Conservation (phyloP, 2,888 invertebrate genomes). For the Escarpia spicata region DNA sequence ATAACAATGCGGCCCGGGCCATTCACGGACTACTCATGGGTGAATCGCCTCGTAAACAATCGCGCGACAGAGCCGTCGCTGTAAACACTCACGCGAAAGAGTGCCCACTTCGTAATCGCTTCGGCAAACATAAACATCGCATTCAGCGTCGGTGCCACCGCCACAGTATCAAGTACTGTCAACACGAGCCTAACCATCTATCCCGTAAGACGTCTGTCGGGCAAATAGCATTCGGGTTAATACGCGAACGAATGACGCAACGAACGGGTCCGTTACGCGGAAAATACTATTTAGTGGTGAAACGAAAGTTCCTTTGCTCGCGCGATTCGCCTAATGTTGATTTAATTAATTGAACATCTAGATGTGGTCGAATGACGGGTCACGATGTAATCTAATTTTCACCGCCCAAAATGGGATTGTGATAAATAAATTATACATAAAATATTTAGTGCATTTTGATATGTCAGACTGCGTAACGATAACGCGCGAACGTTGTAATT, state of each 20-base stretch:
- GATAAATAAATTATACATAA: neutral
- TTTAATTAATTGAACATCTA: neutral
- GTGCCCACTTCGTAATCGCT: neutral
- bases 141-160: neutral
- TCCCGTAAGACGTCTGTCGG: neutral
- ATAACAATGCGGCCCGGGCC: neutral
- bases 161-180: neutral
- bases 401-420: neutral
- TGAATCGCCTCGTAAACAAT: neutral
- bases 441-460: neutral
- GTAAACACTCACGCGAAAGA: slow-evolving; percentile 16
- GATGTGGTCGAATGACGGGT: neutral
- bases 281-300: neutral
- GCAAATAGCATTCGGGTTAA: neutral
- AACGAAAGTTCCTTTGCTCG: neutral
- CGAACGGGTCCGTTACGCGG: neutral
- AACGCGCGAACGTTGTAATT: neutral
- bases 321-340: too few relatives aligned
- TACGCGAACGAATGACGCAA: slow-evolving; percentile 16
- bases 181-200: neutral
- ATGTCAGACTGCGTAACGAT: neutral
- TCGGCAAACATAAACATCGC: slow-evolving; percentile 3
- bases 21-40: neutral
- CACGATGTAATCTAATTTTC: neutral
- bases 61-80: neutral